Evolutionary conservation across 1,140 invertebrate species (phyloP).

Genomic region (Platyscapa corneri): DNA sequence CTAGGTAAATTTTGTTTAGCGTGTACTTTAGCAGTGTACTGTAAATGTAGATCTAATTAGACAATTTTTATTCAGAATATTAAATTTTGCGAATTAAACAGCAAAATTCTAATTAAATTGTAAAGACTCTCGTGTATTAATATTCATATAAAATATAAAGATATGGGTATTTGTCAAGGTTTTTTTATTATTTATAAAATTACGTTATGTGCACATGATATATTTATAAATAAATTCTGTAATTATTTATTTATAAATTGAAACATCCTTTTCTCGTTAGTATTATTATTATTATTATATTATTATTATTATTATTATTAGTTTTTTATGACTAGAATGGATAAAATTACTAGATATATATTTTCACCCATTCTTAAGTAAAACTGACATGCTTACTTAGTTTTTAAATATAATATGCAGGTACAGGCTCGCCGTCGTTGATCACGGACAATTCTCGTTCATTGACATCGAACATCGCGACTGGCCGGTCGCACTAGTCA

Average conservation of each 20-base stretch:
- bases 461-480: constrained; percentile 83
- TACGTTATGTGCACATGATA: too few species aligned
- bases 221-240: too few species aligned
- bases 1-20: neutral
- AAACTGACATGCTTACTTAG: neutral
- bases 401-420: constrained; percentile 70
- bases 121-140: too few species aligned
- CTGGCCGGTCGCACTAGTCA: constrained; percentile 90
- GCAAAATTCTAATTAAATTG: neutral
- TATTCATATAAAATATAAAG: neutral
- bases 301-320: too few species aligned
- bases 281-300: too few species aligned
- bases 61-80: neutral
- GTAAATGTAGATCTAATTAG: neutral
- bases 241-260: too few species aligned
- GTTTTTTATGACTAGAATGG: too few species aligned
- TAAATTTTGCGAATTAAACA: neutral
- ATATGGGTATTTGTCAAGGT: neutral
- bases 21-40: neutral
- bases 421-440: constrained; percentile 87
- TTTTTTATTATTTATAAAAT: neutral
- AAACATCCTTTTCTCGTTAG: too few species aligned
- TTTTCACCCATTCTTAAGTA: too few species aligned
- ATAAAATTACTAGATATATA: too few species aligned
- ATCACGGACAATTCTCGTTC: constrained; percentile 94